Evolutionary conservation across 2,888 invertebrate species (phyloP).

Genomic region (Rotaria magnacalcarata): DNA sequence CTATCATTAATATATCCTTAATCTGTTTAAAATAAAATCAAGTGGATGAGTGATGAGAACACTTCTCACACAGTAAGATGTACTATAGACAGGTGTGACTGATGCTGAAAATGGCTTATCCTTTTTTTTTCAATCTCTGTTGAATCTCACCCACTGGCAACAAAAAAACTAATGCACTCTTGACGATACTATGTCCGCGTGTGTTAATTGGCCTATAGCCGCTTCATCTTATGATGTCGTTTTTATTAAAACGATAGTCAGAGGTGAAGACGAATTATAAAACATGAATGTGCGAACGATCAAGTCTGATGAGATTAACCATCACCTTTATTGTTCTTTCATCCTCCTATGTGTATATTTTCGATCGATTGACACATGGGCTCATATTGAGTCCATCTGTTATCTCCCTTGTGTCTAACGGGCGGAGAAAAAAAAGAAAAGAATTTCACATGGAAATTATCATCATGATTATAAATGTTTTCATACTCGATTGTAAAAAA

Average conservation of each 20-base stretch:
- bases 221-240: neutral
- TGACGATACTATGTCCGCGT: neutral
- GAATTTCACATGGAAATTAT: neutral
- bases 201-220: neutral
- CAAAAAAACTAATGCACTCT: neutral
- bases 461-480: neutral
- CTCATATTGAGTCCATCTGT: conserved; percentile 20
- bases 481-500: neutral
- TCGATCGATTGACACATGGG: conserved; percentile 11
- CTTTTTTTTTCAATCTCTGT: neutral
- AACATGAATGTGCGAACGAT: conserved; percentile 13
- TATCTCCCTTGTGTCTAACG: neutral
- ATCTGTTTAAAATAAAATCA: neutral
- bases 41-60: neutral
- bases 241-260: neutral
- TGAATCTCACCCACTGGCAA: neutral
- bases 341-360: neutral
- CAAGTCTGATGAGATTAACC: conserved; percentile 26
- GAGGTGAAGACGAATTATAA: neutral
- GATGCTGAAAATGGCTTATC: neutral
- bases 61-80: neutral
- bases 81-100: neutral
- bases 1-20: neutral
- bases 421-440: neutral
- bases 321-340: conserved; percentile 26